Evolutionary conservation across 2,888 invertebrate species (phyloP), one percentile per base, ranked within the genome.

Genomic region (Sialis fuliginosa): DNA sequence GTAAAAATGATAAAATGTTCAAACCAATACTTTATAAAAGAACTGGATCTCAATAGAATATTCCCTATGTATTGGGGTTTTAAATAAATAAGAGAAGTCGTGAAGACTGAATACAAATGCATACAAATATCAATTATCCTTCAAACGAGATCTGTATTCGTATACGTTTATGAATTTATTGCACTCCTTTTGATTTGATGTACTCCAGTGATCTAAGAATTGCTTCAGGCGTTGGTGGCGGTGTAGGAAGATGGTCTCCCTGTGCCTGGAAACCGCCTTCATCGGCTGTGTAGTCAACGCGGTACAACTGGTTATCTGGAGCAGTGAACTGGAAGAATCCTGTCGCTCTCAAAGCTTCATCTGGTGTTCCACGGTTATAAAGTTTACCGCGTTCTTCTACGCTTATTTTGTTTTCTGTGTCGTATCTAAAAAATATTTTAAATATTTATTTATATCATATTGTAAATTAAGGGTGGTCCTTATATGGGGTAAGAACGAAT

Each of bases 241-340:
- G 51, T 9, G 51, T 51, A 7, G 52, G 53, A 12, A 53, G 41
- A 56, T 75, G 75, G 30, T 70, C 70, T n/a, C 75, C 74, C 44
- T 59, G 60, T 0, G 74, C 68, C 47, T 65, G 62, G 59, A 70
- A 74, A 30, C 75, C 75, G 50, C 76, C 74, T 56, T 76, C 76
- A 54, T 77, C 77, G 37, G 77, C 76, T 5, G 68, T 67, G 54
- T 77, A 77, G 53, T 70, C 70, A 6, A 77, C 69, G 46, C 70
- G 64, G 57, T 76, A 72, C 39, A 68, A 68, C 2, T 67, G 57
- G 47, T 76, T 76, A 56, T 77, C 73, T 45, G 75, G 75, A 1
- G 77, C 80, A 1, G 79, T 72, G 58, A 78, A 81, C 54, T 79
- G 73, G 58, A 72, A 81, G 58, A 75, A 79, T 4, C 81, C 81